phyloP scores from a whole-genome alignment of 1,140 invertebrate species.

The Apis florea region DNA sequence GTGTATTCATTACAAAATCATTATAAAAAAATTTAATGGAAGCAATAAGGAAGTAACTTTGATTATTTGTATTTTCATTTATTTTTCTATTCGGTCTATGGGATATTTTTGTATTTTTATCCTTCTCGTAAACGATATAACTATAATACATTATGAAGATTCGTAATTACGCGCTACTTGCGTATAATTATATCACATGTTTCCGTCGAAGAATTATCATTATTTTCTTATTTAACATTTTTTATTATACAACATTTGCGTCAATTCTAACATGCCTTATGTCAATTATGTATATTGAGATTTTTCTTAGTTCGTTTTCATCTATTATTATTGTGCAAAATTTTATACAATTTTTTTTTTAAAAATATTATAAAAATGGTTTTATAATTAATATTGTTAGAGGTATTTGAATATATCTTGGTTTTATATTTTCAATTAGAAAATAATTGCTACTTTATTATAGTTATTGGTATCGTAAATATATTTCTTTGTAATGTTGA shows the following conservation, averaged over 20 bases:
- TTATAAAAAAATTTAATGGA: background rate
- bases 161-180: constrained; percentile 27
- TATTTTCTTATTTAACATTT: constrained; percentile 5
- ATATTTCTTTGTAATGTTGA: background rate
- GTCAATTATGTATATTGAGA: background rate
- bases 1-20: background rate
- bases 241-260: background rate
- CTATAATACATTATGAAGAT: constrained; percentile 12
- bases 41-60: background rate
- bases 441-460: background rate
- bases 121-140: constrained; percentile 1
- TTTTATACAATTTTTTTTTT: background rate
- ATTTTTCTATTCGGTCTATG: constrained; percentile 18
- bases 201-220: background rate
- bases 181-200: constrained; percentile 38
- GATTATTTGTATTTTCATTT: constrained; percentile 8
- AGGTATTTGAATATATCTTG: background rate
- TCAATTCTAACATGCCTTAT: background rate
- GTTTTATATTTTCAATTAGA: background rate
- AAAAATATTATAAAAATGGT: background rate
- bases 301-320: background rate
- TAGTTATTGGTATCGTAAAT: background rate
- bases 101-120: background rate
- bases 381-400: constrained; percentile 2
- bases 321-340: background rate